phyloP scores from a whole-genome alignment of 2,113 vertebrate genomes.

The Ptilonorhynchus violaceus region DNA sequence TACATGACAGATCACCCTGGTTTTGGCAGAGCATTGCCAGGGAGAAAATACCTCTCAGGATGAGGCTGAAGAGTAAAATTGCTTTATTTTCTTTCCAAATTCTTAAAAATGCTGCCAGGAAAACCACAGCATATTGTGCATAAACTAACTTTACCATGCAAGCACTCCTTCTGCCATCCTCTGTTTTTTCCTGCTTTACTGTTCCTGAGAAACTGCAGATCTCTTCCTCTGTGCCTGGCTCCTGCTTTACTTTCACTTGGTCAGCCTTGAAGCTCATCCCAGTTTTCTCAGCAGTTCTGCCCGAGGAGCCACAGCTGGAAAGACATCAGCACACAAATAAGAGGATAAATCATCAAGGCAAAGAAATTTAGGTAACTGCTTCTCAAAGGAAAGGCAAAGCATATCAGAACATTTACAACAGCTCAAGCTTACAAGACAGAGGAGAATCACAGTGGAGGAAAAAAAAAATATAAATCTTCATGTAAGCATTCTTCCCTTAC shows the following conservation, averaged over 20 bases:
- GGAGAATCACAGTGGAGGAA: not conserved
- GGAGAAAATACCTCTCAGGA: not conserved
- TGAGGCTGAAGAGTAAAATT: not conserved
- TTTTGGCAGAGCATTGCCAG: not conserved
- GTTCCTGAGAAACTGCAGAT: constrained; percentile 83
- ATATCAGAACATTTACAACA: not conserved
- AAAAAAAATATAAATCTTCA: not conserved
- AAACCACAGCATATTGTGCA: not conserved
- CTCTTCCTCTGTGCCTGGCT: constrained; percentile 89
- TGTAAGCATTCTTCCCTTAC: not conserved
- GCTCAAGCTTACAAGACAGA: not conserved
- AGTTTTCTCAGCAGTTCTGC: constrained; percentile 79
- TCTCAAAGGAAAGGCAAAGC: not conserved
- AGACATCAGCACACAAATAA: not conserved
- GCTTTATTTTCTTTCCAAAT: not conserved
- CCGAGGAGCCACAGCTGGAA: constrained; percentile 88
- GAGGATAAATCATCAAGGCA: not conserved
- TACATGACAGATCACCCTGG: not conserved
- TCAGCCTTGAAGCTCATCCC: constrained; percentile 78
- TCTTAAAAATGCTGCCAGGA: not conserved
- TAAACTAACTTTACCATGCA: constrained; percentile 86
- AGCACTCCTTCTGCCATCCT: constrained; percentile 90
- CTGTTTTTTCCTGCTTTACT: constrained; percentile 86
- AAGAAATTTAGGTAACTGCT: not conserved
- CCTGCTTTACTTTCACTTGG: constrained; percentile 91